A percentile compares a stretch with the other conserved stretches of the same genome.
These are phyloP conservation scores for Strongylocentrotus purpuratus DNA, from an alignment of 35 echinoderm and acorn worm species.

Conservation along the genomic window DNA sequence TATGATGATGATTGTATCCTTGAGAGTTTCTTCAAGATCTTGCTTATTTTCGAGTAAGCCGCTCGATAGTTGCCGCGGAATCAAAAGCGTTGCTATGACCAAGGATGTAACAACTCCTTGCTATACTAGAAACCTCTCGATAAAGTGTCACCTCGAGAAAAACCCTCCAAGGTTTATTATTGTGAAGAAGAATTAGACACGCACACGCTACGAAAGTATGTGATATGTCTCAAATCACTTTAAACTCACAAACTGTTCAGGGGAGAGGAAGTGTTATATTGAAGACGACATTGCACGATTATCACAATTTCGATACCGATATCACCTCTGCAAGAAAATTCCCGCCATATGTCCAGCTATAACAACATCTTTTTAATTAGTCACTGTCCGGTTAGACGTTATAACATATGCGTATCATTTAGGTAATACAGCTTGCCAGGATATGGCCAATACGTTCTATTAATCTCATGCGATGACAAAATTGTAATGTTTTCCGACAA, in stretches of 20 bases:
- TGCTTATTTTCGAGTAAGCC: not conserved
- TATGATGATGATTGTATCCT: not conserved
- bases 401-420: not conserved
- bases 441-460: not conserved
- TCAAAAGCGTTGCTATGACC: no score
- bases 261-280: not conserved
- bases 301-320: not conserved
- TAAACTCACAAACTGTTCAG: not conserved
- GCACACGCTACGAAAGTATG: not conserved
- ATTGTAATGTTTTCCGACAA: not conserved
- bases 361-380: slow-evolving; percentile 7
- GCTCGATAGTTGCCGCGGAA: not conserved
- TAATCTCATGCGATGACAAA: not conserved
- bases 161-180: not conserved
- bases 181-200: not conserved
- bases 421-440: not conserved
- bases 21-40: not conserved
- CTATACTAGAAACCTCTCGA: no score
- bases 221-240: not conserved
- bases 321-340: not conserved
- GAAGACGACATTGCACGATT: not conserved
- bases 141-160: not conserved
- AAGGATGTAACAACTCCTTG: no score
- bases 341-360: not conserved
- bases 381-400: not conserved